A percentile compares a stretch with the other conserved stretches of the same genome.
Conservation (phyloP, 2,113 vertebrate genomes). For the Lipotes vexillifer region DNA sequence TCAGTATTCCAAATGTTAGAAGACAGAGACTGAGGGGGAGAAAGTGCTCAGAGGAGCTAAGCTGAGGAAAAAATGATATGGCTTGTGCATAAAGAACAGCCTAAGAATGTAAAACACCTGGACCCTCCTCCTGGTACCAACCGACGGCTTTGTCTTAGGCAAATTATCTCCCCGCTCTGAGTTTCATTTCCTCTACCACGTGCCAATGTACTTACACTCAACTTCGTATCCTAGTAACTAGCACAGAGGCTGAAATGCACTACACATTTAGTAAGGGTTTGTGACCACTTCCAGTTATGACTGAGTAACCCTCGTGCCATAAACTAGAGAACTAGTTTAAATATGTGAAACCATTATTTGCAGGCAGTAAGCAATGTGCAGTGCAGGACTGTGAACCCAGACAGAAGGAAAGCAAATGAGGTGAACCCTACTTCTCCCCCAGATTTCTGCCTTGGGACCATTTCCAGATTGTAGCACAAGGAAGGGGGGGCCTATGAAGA, state of each 20-base stretch:
- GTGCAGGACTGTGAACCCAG: rapidly evolving
- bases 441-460: not conserved
- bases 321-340: not conserved
- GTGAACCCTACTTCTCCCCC: not conserved
- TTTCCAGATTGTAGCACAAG: not conserved
- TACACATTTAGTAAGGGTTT: not conserved
- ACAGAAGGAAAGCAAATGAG: not conserved
- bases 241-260: not conserved
- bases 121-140: not conserved
- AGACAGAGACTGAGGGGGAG: not conserved
- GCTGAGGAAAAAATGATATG: too few species aligned
- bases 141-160: not conserved
- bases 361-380: too few species aligned
- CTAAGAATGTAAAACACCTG: not conserved
- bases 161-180: not conserved
- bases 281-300: not conserved
- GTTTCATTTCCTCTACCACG: not conserved
- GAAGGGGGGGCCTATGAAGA: not conserved
- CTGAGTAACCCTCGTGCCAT: not conserved
- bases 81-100: not conserved
- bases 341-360: not conserved
- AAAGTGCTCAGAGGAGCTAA: not conserved
- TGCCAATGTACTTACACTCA: too few species aligned
- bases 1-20: not conserved
- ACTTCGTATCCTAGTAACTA: not conserved